These are phyloP conservation scores for Actinostola sp. DNA, from an alignment of 92 coral and sea anemone genomes.

Conservation along the genomic window DNA sequence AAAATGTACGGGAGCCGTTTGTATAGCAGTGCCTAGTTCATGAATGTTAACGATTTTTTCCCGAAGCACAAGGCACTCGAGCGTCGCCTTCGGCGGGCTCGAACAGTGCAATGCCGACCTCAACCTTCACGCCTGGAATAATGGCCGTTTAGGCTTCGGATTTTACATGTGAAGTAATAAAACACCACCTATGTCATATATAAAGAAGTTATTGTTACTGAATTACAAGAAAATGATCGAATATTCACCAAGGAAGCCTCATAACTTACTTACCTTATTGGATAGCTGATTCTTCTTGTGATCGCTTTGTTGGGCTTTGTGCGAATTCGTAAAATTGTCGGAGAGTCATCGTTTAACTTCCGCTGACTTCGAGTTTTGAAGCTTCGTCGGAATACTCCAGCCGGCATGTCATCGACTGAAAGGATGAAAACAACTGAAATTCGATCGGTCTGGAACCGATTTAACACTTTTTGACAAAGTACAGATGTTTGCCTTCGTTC, in stretches of 20 bases:
- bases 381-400: constrained; percentile 25
- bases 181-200: not conserved
- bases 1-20: not conserved
- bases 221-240: constrained; percentile 4
- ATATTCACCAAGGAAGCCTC: not conserved
- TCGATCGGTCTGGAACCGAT: not conserved
- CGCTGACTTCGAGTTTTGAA: constrained; percentile 29
- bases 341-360: constrained; percentile 18
- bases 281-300: constrained; percentile 23
- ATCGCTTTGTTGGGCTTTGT: constrained; percentile 34
- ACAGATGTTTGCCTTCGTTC: not conserved
- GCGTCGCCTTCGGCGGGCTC: constrained; percentile 33
- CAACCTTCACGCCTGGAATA: constrained; percentile 21
- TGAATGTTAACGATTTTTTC: constrained; percentile 49
- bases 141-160: constrained; percentile 12
- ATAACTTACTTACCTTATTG: constrained; percentile 20
- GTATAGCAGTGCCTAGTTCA: constrained; percentile 11
- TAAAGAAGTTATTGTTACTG: not conserved
- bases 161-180: not conserved
- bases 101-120: constrained; percentile 32
- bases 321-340: constrained; percentile 23
- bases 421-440: not conserved
- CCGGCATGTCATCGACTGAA: constrained; percentile 13
- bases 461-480: not conserved
- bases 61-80: constrained; percentile 51